These are phyloP conservation scores for Drosophila ambigua DNA, from an alignment of 1,140 invertebrate genomes.

Conservation along the genomic window DNA sequence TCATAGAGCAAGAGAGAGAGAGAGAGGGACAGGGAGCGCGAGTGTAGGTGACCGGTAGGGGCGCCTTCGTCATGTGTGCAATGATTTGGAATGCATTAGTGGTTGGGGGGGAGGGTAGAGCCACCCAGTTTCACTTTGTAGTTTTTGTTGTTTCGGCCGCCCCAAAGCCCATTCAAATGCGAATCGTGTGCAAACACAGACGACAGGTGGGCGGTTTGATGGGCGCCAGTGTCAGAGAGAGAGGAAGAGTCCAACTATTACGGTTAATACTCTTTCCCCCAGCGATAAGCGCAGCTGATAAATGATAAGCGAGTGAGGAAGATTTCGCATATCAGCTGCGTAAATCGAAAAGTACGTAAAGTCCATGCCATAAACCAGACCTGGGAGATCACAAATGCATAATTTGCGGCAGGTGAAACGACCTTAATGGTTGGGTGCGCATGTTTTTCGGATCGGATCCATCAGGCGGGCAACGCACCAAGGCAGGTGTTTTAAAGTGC, in stretches of 20 bases:
- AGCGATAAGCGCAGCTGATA: too few species aligned
- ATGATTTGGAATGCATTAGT: conserved; percentile 49
- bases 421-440: conserved; percentile 45
- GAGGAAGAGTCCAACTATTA: conserved; percentile 6
- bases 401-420: conserved; percentile 39
- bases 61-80: conserved; percentile 45
- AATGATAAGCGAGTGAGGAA: too few species aligned
- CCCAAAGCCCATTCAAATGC: conserved; percentile 9
- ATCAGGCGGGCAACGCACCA: conserved; percentile 11
- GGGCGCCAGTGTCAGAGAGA: background rate
- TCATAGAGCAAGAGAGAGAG: conserved; percentile 4
- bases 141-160: conserved; percentile 14
- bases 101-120: conserved; percentile 6
- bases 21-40: conserved; percentile 6
- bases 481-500: background rate
- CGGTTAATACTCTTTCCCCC: background rate
- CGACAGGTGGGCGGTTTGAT: conserved; percentile 6
- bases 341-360: too few species aligned
- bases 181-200: conserved; percentile 34
- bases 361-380: too few species aligned
- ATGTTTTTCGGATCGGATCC: conserved; percentile 16
- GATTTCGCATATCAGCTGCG: too few species aligned
- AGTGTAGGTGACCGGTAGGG: conserved; percentile 30
- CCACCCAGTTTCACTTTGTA: conserved; percentile 18
- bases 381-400: conserved; percentile 16